phyloP scores from a whole-genome alignment of 2,888 invertebrate genomes.

The Lepas anatifera region DNA sequence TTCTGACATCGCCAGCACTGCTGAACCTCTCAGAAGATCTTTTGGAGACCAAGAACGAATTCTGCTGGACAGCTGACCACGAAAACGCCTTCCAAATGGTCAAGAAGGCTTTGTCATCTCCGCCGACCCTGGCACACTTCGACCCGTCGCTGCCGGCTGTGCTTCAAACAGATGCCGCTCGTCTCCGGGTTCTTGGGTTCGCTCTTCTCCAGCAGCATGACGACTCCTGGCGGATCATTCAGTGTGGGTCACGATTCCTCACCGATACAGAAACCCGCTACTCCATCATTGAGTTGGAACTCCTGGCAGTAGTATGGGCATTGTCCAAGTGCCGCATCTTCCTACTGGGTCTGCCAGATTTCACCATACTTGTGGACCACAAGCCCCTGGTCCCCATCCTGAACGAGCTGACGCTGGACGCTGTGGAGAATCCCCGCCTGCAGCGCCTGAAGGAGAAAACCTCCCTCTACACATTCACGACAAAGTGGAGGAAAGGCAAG shows the following conservation, averaged over 20 bases:
- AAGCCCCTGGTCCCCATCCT: slow-evolving; percentile 14
- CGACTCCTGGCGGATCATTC: neutral
- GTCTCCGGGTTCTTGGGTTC: no score
- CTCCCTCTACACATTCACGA: neutral
- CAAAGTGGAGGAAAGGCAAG: slow-evolving; percentile 10
- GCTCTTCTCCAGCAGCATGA: slow-evolving; percentile 1
- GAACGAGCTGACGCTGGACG: slow-evolving; percentile 15
- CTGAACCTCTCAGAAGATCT: no score
- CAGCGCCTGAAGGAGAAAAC: slow-evolving; percentile 12
- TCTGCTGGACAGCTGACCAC: no score
- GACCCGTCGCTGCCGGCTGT: no score
- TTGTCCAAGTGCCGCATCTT: slow-evolving; percentile 14
- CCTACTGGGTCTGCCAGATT: slow-evolving; percentile 13
- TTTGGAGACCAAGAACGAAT: no score
- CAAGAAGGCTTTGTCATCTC: no score
- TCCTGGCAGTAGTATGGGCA: slow-evolving; percentile 17
- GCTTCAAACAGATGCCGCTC: no score
- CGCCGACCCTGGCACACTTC: no score
- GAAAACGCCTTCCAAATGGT: no score
- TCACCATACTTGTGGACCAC: slow-evolving; percentile 14
- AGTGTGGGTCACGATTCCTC: no score
- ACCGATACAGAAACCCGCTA: slow-evolving; percentile 19
- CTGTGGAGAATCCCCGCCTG: slow-evolving; percentile 16
- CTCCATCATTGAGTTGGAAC: slow-evolving; percentile 20
- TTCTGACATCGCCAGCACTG: no score